Evolutionary conservation across 2,888 invertebrate species (phyloP).

Genomic region (Pterobdella sp.): DNA sequence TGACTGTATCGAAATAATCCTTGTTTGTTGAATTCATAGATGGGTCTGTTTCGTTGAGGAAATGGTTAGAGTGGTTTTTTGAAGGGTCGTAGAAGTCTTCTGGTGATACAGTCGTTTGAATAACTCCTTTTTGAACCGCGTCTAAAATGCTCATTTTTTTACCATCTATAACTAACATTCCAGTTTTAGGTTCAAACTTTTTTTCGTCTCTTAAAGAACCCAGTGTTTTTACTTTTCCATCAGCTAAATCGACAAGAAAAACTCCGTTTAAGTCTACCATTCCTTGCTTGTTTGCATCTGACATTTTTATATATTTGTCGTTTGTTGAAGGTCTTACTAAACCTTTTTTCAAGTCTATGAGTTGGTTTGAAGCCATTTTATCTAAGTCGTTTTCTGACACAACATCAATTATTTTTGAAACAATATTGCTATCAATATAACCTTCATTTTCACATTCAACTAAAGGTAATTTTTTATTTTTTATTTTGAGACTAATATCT

Average conservation of each 20-base stretch:
- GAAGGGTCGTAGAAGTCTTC: constrained; percentile 43
- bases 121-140: constrained; percentile 36
- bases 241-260: constrained; percentile 45
- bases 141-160: constrained; percentile 61
- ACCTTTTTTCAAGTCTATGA: neutral
- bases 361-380: constrained; percentile 4
- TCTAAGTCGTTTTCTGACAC: constrained; percentile 3
- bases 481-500: neutral
- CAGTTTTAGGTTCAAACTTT: constrained; percentile 58
- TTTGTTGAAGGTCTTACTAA: neutral
- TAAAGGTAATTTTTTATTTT: neutral
- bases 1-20: too few species aligned
- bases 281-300: constrained; percentile 8
- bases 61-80: too few species aligned
- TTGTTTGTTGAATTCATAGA: too few species aligned
- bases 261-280: constrained; percentile 42
- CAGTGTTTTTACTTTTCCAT: constrained; percentile 43
- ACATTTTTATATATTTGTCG: neutral
- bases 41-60: too few species aligned
- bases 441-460: neutral
- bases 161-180: constrained; percentile 64
- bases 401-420: neutral
- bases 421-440: neutral
- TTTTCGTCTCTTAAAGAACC: constrained; percentile 43
- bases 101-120: constrained; percentile 35